These are phyloP conservation scores for Pipistrellus pygmaeus DNA, from an alignment of 2,797 vertebrate species.

Conservation along the genomic window DNA sequence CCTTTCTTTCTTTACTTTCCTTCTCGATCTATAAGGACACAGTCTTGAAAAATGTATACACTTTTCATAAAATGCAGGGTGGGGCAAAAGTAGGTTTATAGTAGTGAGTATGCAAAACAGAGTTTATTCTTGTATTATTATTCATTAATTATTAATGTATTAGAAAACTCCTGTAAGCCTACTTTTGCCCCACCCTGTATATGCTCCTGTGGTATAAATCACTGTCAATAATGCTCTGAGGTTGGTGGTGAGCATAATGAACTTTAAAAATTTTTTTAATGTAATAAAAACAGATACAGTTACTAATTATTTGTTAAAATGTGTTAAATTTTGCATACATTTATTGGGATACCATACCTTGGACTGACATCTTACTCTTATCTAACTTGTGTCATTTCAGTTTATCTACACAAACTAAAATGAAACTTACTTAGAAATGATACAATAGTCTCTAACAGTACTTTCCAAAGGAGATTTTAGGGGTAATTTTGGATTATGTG, in stretches of 20 bases:
- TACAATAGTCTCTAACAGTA: background rate
- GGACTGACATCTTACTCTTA: background rate
- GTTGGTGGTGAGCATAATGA: background rate
- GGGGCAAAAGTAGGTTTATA: background rate
- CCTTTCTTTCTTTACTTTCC: background rate
- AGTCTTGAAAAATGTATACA: background rate
- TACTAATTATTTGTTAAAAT: background rate
- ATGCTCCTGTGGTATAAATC: background rate
- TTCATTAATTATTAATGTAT: background rate
- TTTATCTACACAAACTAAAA: conserved; percentile 42
- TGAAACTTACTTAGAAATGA: conserved; percentile 28
- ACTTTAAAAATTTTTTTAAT: background rate
- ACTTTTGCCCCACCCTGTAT: background rate
- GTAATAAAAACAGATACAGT: conserved; percentile 19
- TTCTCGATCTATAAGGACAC: background rate
- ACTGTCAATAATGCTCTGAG: background rate
- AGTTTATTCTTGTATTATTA: background rate
- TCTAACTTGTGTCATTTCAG: background rate
- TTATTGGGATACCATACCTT: background rate
- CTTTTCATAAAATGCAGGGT: background rate
- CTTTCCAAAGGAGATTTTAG: background rate
- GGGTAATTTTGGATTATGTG: background rate
- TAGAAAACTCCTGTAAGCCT: background rate
- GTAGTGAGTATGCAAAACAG: background rate
- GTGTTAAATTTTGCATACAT: background rate